Evolutionary conservation across 2,888 invertebrate genomes (phyloP).

Genomic region (Drosophila gaucha): DNA sequence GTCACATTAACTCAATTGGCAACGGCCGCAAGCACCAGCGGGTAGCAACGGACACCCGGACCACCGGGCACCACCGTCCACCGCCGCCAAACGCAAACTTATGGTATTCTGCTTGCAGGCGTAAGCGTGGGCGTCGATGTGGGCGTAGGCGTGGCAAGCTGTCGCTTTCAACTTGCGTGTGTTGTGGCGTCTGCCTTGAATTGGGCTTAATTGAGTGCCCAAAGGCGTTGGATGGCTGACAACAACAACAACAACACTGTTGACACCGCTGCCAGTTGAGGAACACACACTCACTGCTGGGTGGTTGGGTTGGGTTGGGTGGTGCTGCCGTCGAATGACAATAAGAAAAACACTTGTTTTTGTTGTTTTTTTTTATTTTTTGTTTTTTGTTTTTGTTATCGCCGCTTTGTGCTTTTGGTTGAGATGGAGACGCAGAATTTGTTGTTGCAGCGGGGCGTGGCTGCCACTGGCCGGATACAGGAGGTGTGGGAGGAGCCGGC

Average conservation of each 20-base stretch:
- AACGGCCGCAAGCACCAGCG: constrained; percentile 12
- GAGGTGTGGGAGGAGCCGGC: too few species aligned
- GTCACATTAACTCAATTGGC: constrained; percentile 65
- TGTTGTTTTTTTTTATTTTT: background rate
- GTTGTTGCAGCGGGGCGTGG: background rate
- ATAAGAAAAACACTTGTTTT: constrained; percentile 50
- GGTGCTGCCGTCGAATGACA: constrained; percentile 45
- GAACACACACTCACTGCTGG: constrained; percentile 5
- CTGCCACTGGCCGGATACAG: background rate
- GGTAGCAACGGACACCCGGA: constrained; percentile 20
- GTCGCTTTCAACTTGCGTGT: constrained; percentile 50
- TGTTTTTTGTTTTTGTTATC: constrained; percentile 30
- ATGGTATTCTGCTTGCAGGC: background rate
- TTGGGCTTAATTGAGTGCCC: constrained; percentile 75
- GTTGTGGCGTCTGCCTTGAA: constrained; percentile 46
- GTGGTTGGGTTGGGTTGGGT: too few species aligned
- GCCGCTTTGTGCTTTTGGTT: constrained; percentile 47
- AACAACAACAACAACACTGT: constrained; percentile 30
- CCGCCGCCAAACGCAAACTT: background rate
- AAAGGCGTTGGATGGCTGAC: constrained; percentile 53
- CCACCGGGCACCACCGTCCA: constrained; percentile 18
- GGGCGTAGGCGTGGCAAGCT: constrained; percentile 32
- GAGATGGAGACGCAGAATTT: constrained; percentile 13
- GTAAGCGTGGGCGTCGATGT: constrained; percentile 18
- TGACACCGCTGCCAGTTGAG: constrained; percentile 41